Evolutionary conservation across 2,888 invertebrate species (phyloP), one percentile per base, ranked within the genome.

Genomic region (Eupithecia tripunctaria): DNA sequence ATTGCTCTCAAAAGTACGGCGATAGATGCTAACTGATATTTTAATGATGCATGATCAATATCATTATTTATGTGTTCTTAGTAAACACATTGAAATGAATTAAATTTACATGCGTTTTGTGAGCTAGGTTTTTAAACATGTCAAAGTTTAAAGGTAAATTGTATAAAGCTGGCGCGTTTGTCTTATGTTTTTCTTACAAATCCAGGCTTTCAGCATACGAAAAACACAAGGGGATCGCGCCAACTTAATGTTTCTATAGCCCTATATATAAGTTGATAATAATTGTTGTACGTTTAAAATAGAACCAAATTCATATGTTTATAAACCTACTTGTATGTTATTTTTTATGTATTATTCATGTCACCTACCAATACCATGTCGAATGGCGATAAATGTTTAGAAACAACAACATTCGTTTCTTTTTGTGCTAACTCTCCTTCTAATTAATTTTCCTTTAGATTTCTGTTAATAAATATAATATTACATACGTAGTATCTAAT

Each of bases 1-100:
- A 64, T 64, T 64, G 64, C 18, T 32, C 36, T 10, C 21, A 38
- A 38, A 64, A 41, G 38, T 64, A 64, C 14, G 64, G 64, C 21
- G 25, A 21, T 25, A 38, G 36, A 12, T 64, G 64, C 21, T 38
- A 63, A 29, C 27, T 18, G 3, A 29, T 32, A 62, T 62, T 18
- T 36, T 36, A 36, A 8, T 10, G 32, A n/a, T 32, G 62, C 56
- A 2, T 12, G 0, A 60, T 60, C 1, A 32, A n/a, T 6, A 32
- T 14, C 25, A 60, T 15, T n/a, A 15, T 47, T n/a, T n/a, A n/a
- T n/a, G n/a, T n/a, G n/a, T 7, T 47, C n/a, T 7, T 18, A n/a
- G 3, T 47, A n/a, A n/a, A n/a, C 14, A n/a, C 18, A 43, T 47
- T 43, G 14, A 41, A 47, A n/a, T 47, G 8, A 43, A 43, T 43